Evolutionary conservation across 1,140 invertebrate genomes (phyloP).

Genomic region (Megalonaias nervosa): DNA sequence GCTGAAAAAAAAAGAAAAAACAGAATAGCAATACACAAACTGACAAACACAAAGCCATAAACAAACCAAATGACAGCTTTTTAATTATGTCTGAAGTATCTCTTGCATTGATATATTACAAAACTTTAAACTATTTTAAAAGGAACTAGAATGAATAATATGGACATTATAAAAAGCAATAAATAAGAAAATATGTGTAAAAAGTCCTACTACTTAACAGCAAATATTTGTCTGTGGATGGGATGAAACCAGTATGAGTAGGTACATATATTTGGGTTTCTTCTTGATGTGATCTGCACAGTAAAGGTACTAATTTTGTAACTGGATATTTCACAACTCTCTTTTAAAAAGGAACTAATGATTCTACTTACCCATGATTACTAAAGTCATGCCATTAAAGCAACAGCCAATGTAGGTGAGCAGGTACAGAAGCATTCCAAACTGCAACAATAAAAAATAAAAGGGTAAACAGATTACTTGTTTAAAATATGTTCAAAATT

Average conservation of each 20-base stretch:
- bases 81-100: neutral
- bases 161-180: no score
- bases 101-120: neutral
- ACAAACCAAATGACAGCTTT: neutral
- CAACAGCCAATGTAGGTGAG: conserved; percentile 96
- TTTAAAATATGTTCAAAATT: no score
- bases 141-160: neutral
- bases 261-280: no score
- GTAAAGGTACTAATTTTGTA: neutral
- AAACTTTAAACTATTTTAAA: neutral
- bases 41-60: neutral
- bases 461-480: no score
- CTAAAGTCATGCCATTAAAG: conserved; percentile 98
- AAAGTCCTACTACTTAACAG: no score
- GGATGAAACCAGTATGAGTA: no score
- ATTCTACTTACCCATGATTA: conserved; percentile 88
- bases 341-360: neutral
- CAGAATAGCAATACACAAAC: neutral
- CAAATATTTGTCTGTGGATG: no score
- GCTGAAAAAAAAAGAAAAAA: conserved; percentile 76
- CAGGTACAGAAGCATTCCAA: conserved; percentile 92
- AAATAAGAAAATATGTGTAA: no score
- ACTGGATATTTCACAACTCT: neutral
- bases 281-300: neutral
- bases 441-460: conserved; percentile 78